phyloP scores from a whole-genome alignment of 2,113 vertebrate species.

The Dipodomys stephensi region DNA sequence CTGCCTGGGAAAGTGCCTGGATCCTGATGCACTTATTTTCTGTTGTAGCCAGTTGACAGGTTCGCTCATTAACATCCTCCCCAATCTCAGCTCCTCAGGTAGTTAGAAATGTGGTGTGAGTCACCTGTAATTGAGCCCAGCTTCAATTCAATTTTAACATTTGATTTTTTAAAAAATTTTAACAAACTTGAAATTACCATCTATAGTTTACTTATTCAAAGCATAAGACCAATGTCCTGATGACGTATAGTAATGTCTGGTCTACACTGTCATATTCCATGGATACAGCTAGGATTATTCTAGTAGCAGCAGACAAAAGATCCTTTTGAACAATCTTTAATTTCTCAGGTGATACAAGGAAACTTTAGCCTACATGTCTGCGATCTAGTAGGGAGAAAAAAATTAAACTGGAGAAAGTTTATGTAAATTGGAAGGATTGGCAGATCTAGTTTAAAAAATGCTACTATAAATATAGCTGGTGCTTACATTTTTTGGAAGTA shows the following conservation, averaged over 20 bases:
- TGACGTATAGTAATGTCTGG: not conserved
- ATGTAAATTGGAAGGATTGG: conserved; percentile 1
- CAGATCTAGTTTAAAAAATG: not conserved
- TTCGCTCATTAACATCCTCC: too few species aligned
- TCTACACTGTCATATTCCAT: not conserved
- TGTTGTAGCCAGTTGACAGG: too few species aligned
- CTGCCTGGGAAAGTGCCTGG: too few species aligned
- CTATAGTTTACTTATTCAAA: conserved; percentile 35
- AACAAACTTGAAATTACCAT: not conserved
- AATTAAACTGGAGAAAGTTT: conserved; percentile 16
- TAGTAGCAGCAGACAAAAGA: not conserved
- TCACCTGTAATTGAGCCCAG: too few species aligned
- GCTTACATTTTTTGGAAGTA: conserved; percentile 48
- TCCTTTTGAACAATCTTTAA: not conserved
- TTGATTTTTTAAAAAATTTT: not conserved
- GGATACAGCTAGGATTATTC: not conserved
- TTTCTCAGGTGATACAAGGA: not conserved
- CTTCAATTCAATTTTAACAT: too few species aligned
- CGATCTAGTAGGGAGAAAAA: not conserved
- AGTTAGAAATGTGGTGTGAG: too few species aligned
- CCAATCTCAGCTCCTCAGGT: too few species aligned
- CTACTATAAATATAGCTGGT: not conserved
- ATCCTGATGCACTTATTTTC: too few species aligned
- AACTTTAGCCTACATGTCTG: not conserved
- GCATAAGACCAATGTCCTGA: not conserved